A percentile compares a stretch with the other conserved stretches of the same genome.
Evolutionary conservation across 2,888 invertebrate species (phyloP).

Genomic region (Eilema depressum): DNA sequence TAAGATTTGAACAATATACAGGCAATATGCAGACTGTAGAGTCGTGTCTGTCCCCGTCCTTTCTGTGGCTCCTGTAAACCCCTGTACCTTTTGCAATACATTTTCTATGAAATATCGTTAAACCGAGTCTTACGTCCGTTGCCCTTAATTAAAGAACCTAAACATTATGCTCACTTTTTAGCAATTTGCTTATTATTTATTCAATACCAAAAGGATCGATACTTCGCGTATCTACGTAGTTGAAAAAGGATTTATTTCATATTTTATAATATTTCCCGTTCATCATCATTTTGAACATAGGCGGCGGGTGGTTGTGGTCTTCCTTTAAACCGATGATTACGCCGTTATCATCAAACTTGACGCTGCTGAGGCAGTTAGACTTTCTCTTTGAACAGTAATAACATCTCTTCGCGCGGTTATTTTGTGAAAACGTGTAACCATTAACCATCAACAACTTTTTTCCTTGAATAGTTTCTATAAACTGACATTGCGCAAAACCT

Average conservation of each 20-base stretch:
- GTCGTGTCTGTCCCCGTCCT: no score
- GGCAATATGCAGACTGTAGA: no score
- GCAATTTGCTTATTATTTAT: no score
- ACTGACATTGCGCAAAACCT: slow-evolving; percentile 6
- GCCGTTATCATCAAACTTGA: slow-evolving; percentile 34
- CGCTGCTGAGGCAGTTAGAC: slow-evolving; percentile 37
- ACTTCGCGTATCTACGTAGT: neutral
- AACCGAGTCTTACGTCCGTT: no score
- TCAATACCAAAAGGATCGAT: no score
- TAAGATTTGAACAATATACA: no score
- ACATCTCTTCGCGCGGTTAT: slow-evolving; percentile 27
- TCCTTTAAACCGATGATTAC: slow-evolving; percentile 12
- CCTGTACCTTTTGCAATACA: no score
- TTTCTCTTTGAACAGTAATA: slow-evolving; percentile 50
- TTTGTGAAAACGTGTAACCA: slow-evolving; percentile 36
- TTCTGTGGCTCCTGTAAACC: no score
- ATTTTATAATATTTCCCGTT: slow-evolving; percentile 24
- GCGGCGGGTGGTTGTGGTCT: slow-evolving; percentile 21
- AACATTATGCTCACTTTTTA: neutral
- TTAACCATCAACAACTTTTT: slow-evolving; percentile 34
- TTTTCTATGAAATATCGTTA: no score
- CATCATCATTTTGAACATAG: slow-evolving; percentile 10
- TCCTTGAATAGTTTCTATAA: slow-evolving; percentile 24
- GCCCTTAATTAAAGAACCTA: no score
- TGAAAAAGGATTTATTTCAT: neutral